Base-by-base conservation (phyloP, 2,113 vertebrate genomes). In the Hydrolagus affinis region DNA sequence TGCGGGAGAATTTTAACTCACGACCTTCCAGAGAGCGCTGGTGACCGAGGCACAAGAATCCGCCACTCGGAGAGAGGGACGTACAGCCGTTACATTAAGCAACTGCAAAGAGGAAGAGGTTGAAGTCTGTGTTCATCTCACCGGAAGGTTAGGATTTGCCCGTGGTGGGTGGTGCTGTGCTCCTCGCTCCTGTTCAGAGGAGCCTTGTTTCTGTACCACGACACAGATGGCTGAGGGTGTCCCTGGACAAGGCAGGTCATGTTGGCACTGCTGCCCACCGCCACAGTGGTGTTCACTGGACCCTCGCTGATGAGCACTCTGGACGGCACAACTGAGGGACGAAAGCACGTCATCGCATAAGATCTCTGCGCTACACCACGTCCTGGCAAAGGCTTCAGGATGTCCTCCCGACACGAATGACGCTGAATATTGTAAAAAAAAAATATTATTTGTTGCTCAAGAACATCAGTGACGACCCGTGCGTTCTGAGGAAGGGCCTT, bases 141-240 rank as follows among this genome's bases (percentile, higher is more conserved):
- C 94, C 90, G 90, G 90, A 94, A 91, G 87, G 90, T 90, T 88
- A 94, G 91, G 87, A 94, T 90, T 89, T 93, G 93, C 86, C 93
- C 91, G 86, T 91, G 88, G 88, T 92, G 89, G 80, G 88, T 89
- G 21, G 93, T 86, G 85, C 86, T 90, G 87, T 90, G 88, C 86
- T 86, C 68, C 0, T 91, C 91, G 85, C 88, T 85, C 87, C 89
- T 90, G 0, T 86, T 86, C 88, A 94, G 88, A 66, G 87, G 88
- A 86, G 87, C 86, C 86, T 87, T 89, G 88, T 94, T 91, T 91
- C 93, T 94, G 90, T 93, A 94, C 94, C 94, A 94, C 85, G 89
- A 90, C 86, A 94, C 91, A 88, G 89, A 89, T 87, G 93, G 92
- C 90, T 90, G 87, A 11, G 92, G 92, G 86, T 90, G 91, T 78